Conservation (phyloP, 2,797 vertebrate genomes). For the Phylloscopus collybita region DNA sequence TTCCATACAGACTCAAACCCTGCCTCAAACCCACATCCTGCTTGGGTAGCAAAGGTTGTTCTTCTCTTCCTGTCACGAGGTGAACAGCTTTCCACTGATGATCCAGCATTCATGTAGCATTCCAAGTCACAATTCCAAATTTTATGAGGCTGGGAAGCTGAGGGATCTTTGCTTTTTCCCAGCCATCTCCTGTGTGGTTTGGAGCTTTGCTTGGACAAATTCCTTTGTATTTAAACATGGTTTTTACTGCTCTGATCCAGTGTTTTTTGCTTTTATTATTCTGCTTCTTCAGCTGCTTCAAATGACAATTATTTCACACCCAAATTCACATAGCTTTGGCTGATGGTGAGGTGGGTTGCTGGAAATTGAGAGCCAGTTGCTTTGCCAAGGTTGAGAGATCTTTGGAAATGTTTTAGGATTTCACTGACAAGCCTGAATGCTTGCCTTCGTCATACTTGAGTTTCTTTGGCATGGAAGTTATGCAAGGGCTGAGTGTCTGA, state of each 20-base stretch:
- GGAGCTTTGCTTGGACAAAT: background rate
- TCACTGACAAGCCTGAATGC: constrained; percentile 5
- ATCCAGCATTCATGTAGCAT: background rate
- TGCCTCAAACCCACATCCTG: background rate
- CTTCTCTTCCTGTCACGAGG: background rate
- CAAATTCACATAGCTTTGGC: constrained; percentile 4
- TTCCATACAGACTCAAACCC: accelerated
- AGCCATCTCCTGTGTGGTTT: background rate
- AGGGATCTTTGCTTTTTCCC: background rate
- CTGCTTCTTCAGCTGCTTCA: background rate
- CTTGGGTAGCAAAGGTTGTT: background rate
- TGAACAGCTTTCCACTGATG: background rate
- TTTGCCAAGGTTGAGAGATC: constrained; percentile 7
- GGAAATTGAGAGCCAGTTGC: constrained; percentile 9
- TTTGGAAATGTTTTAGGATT: constrained; percentile 1
- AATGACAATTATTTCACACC: background rate
- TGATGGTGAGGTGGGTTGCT: background rate
- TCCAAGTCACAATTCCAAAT: background rate
- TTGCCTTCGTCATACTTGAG: background rate
- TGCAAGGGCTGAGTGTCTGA: background rate
- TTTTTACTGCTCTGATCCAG: background rate
- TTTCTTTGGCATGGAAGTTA: background rate
- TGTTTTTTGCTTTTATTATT: background rate
- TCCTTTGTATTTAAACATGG: background rate
- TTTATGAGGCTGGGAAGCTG: background rate